These are phyloP conservation scores for Ceratosolen fusciceps DNA, from an alignment of 1,140 invertebrate genomes.

Conservation along the genomic window DNA sequence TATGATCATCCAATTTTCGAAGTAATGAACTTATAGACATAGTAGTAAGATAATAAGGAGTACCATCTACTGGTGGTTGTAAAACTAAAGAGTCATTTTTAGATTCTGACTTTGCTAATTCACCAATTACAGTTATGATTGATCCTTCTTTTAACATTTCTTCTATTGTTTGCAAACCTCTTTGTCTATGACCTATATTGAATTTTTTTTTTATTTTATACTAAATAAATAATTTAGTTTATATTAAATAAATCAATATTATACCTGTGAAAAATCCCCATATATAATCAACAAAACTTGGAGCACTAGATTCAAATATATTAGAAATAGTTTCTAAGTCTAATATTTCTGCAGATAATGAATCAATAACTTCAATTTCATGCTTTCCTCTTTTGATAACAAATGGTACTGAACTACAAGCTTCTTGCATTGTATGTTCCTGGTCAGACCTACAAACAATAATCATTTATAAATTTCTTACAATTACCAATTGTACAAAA, in stretches of 20 bases:
- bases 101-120: constrained; percentile 71
- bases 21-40: constrained; percentile 78
- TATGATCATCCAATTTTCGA: constrained; percentile 79
- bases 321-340: constrained; percentile 85
- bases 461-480: not conserved
- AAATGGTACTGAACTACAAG: constrained; percentile 83
- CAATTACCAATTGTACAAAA: no score
- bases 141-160: constrained; percentile 83
- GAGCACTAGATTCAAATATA: constrained; percentile 80
- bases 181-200: constrained; percentile 75
- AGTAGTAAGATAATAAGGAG: constrained; percentile 81
- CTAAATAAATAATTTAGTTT: not conserved
- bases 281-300: constrained; percentile 81
- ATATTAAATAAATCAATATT: constrained; percentile 10
- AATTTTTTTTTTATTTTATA: no score
- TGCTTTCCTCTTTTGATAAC: constrained; percentile 75
- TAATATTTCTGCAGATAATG: constrained; percentile 80
- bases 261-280: constrained; percentile 83
- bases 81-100: constrained; percentile 75
- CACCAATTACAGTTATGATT: constrained; percentile 82
- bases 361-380: constrained; percentile 80
- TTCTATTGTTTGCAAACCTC: constrained; percentile 84
- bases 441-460: constrained; percentile 76
- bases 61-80: constrained; percentile 78
- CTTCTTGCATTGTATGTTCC: constrained; percentile 80